phyloP scores from a whole-genome alignment of 1,140 invertebrate species.

The Drosophila santomea region DNA sequence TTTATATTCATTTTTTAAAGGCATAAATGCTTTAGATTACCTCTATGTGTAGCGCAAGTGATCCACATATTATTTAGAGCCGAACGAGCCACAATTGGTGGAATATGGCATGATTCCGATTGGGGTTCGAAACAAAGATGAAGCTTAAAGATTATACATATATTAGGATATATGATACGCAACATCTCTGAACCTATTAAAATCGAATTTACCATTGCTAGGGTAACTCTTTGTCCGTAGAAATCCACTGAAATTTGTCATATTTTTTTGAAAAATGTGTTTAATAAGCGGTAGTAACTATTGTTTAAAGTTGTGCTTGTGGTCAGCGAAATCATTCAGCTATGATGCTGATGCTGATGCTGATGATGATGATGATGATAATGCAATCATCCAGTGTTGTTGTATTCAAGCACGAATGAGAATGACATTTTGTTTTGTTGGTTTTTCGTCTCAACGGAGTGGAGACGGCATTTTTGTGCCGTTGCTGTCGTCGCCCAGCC shows the following conservation, averaged over 20 bases:
- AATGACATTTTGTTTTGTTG: slow-evolving; percentile 51
- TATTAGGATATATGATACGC: too few species aligned
- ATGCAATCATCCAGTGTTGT: slow-evolving; percentile 36
- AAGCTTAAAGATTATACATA: background rate
- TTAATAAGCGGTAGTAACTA: slow-evolving; percentile 39
- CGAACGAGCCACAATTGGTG: slow-evolving; percentile 4
- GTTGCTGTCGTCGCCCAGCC: slow-evolving; percentile 12
- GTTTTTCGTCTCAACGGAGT: background rate
- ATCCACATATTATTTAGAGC: slow-evolving; percentile 35
- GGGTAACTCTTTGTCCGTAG: background rate
- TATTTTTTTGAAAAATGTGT: background rate
- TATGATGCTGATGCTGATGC: slow-evolving; percentile 56
- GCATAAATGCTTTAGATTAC: background rate
- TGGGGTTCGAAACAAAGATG: background rate
- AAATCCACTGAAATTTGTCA: background rate
- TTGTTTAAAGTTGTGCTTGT: slow-evolving; percentile 29
- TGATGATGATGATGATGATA: slow-evolving; percentile 52
- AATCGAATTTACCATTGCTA: too few species aligned
- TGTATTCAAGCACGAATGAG: slow-evolving; percentile 35
- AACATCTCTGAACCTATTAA: too few species aligned
- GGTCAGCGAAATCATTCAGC: slow-evolving; percentile 56
- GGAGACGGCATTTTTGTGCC: slow-evolving; percentile 1
- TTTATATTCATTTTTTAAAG: background rate
- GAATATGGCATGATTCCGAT: background rate
- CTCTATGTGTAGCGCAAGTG: background rate